These are phyloP conservation scores for Papilio aristodemus DNA, from an alignment of 1,140 invertebrate species.

Conservation along the genomic window DNA sequence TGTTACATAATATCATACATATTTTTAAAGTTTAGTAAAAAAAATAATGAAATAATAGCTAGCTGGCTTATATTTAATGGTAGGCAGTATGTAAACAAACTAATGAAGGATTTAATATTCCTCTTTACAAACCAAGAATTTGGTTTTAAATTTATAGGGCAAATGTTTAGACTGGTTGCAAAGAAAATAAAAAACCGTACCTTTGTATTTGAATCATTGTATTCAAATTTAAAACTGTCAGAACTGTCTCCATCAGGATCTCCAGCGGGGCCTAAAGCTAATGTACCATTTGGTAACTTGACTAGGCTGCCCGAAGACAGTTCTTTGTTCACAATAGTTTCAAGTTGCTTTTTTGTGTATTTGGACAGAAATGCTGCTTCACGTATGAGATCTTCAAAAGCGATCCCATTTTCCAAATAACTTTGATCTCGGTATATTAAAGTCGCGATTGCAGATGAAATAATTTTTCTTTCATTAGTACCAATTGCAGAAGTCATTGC, in stretches of 20 bases:
- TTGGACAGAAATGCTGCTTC: conserved; percentile 83
- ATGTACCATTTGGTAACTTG: conserved; percentile 85
- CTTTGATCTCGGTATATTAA: conserved; percentile 86
- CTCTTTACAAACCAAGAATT: no score
- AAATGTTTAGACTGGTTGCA: no score
- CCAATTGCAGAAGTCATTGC: conserved; percentile 67
- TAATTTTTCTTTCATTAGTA: conserved; percentile 75
- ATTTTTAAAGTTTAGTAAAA: no score
- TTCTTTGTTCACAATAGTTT: conserved; percentile 84
- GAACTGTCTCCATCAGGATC: conserved; percentile 75
- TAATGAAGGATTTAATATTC: no score
- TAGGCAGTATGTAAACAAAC: no score
- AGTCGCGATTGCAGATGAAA: conserved; percentile 85
- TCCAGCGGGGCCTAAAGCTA: conserved; percentile 81
- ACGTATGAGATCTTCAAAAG: conserved; percentile 83
- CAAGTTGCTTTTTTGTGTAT: conserved; percentile 84
- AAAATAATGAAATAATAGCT: no score
- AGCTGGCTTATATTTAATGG: no score
- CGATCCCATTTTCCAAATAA: conserved; percentile 86
- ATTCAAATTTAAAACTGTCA: conserved; percentile 74
- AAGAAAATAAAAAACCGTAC: conserved; percentile 47
- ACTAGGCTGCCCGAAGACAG: conserved; percentile 84
- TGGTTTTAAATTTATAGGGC: no score
- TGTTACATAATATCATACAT: no score
- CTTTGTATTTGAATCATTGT: conserved; percentile 73